Evolutionary conservation across 2,113 vertebrate species (phyloP), one percentile per base, ranked within the genome.

Genomic region (Microtus richardsoni): DNA sequence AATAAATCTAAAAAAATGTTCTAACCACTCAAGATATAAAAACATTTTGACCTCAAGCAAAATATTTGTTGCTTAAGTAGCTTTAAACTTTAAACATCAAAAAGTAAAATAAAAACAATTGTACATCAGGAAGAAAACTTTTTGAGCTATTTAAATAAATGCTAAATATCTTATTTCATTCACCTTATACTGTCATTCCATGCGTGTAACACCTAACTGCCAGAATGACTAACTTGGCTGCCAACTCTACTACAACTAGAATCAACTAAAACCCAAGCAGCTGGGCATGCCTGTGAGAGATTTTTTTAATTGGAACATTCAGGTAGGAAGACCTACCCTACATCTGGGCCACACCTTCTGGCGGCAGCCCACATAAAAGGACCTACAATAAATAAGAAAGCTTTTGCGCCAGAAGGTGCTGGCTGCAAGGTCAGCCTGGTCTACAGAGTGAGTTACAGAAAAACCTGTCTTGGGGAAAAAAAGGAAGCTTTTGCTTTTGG

Each of bases 91-190:
- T 84, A 39, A 84, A 84, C 82, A 84, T 64, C 60, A 64, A 84
- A 30, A 84, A 84, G 26, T 44, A 64, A 78, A 75, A 44, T 24
- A 64, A 74, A 44, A 75, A 93, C 60, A 79, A 49, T 0, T 84
- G 21, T 75, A 33, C 52, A 86, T 93, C 39, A 82, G 60, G 22
- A 87, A 36, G 73, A 71, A 93, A 95, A 91, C 47, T 26, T 62
- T 41, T 58, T 87, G 22, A 93, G 36, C 74, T 68, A 82, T 95
- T 95, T 77, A 95, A 93, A 41, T 80, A 93, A 97, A 9, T 64
- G 64, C 88, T 96, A 90, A 82, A 86, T 62, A 64, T 77, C 84
- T 93, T 93, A 85, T 7, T 28, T 64, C 36, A 36, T 28, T 64
- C 30, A 41, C 39, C 58, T 91, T 54, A 91, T 54, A 21, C 9